Percentiles rank a stretch among this genome's conserved stretches.
These are phyloP conservation scores for Xylota sylvarum DNA, from an alignment of 2,888 invertebrate species.

Conservation along the genomic window DNA sequence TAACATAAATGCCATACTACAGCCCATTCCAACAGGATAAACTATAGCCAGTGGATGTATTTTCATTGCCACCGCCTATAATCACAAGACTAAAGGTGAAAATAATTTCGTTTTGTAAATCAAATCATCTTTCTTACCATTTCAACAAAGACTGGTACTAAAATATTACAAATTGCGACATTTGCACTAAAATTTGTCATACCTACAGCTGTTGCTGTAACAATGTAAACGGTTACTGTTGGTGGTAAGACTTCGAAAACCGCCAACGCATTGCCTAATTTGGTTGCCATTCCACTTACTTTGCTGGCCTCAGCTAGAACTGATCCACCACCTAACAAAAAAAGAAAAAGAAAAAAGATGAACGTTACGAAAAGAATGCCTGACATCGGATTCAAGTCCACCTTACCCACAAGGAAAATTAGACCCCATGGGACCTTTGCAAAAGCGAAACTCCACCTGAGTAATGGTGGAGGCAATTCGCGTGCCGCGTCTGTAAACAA, in stretches of 20 bases:
- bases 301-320: neutral
- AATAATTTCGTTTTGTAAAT: too few relatives aligned
- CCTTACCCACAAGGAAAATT: neutral
- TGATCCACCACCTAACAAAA: neutral
- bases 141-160: neutral
- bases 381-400: neutral
- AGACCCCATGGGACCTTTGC: neutral
- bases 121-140: neutral
- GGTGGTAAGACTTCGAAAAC: neutral
- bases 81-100: neutral
- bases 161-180: neutral
- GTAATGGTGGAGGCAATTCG: neutral
- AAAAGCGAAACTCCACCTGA: neutral
- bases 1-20: neutral
- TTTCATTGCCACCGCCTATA: neutral
- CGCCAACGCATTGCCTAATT: neutral
- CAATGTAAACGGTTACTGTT: neutral
- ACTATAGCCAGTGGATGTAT: neutral
- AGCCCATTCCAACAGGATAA: neutral
- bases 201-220: neutral
- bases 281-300: neutral
- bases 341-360: too few relatives aligned
- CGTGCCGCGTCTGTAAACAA: too few relatives aligned
- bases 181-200: slow-evolving; percentile 5
- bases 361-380: too few relatives aligned